Conservation (phyloP, 2,113 vertebrate genomes). For the Petromus typicus region DNA sequence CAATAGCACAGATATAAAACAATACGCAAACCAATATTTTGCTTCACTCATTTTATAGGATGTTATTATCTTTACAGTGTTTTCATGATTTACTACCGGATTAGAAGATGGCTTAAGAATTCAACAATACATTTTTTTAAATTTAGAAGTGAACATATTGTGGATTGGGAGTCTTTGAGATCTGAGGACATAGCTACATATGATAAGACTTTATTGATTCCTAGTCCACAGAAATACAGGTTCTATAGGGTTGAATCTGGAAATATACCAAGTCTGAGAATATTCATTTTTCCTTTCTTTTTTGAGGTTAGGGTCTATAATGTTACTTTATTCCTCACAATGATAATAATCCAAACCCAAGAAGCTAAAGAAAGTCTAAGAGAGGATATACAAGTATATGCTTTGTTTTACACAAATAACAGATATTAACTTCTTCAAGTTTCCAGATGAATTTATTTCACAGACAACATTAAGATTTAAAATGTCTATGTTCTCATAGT, state of each 20-base stretch:
- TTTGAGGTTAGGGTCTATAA: not conserved
- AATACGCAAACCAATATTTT: not conserved
- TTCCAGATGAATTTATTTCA: not conserved
- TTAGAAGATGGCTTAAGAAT: not conserved
- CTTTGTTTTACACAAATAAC: not conserved
- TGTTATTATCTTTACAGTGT: not conserved
- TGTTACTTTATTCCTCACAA: not conserved
- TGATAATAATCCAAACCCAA: not conserved
- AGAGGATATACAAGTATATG: not conserved
- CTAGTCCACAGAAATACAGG: not conserved
- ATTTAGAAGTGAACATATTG: not conserved
- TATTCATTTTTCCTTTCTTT: not conserved
- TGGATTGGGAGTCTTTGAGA: not conserved
- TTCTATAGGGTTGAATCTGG: not conserved
- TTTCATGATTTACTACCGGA: not conserved
- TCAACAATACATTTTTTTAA: not conserved
- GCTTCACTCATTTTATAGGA: not conserved
- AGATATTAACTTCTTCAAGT: not conserved
- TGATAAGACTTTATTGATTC: not conserved
- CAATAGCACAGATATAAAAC: not conserved
- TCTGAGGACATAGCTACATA: accelerated
- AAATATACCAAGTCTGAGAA: not conserved
- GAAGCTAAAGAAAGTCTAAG: not conserved
- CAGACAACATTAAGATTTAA: not conserved
- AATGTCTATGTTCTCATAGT: not conserved